Evolutionary conservation across 2,888 invertebrate genomes (phyloP).

Genomic region (Desoria tigrina): DNA sequence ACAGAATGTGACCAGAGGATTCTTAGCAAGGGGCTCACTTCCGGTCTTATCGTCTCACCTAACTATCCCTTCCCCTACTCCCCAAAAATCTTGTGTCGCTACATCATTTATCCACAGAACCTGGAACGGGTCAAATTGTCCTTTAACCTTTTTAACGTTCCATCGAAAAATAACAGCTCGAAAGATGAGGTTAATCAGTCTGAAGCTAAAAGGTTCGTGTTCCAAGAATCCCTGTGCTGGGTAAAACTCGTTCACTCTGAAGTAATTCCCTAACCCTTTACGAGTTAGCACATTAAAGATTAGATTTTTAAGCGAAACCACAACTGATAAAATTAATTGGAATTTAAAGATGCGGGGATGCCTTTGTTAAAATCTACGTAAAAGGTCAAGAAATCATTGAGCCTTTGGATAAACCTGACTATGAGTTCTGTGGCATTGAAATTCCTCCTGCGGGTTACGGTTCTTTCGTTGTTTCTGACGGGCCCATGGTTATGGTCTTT

Average conservation of each 20-base stretch:
- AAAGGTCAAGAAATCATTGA: conserved; percentile 90
- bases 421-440: conserved; percentile 83
- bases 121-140: conserved; percentile 89
- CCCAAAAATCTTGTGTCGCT: conserved; percentile 93
- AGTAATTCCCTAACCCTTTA: too few species aligned
- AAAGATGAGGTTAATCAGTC: conserved; percentile 46
- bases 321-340: too few species aligned
- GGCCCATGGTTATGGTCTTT: conserved; percentile 92
- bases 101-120: conserved; percentile 94
- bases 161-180: conserved; percentile 66
- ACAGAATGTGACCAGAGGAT: conserved; percentile 99
- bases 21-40: conserved; percentile 87
- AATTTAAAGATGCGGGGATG: conserved; percentile 77
- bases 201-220: conserved; percentile 34
- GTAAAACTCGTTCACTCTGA: too few species aligned
- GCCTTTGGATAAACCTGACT: conserved; percentile 89
- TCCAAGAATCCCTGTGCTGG: too few species aligned
- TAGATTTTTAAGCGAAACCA: too few species aligned
- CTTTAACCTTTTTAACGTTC: conserved; percentile 87
- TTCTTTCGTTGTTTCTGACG: conserved; percentile 81
- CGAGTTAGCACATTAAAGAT: too few species aligned
- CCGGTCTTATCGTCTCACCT: conserved; percentile 90
- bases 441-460: conserved; percentile 76
- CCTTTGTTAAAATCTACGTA: conserved; percentile 84
- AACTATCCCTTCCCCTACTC: conserved; percentile 95